phyloP scores from a whole-genome alignment of 2,888 invertebrate species.

The Andrena bucephala region DNA sequence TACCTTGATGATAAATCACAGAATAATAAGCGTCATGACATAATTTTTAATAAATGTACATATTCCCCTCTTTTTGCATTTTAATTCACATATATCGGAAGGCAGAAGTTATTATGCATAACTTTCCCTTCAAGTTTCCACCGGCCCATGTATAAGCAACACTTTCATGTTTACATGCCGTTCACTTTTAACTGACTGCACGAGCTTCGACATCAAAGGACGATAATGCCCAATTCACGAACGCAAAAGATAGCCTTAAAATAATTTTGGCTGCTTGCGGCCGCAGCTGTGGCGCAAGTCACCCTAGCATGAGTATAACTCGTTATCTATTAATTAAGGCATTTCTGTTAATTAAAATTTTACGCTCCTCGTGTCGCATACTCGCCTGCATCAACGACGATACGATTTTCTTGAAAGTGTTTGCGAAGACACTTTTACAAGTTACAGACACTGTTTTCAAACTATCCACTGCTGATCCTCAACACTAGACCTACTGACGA shows the following conservation, averaged over 20 bases:
- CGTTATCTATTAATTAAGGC: slow-evolving; percentile 75
- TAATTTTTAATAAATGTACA: background rate
- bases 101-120: background rate
- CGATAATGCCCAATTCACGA: slow-evolving; percentile 5
- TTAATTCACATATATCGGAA: background rate
- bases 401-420: slow-evolving; percentile 55
- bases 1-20: no score
- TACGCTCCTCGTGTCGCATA: slow-evolving; percentile 65
- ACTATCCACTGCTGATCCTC: slow-evolving; percentile 25
- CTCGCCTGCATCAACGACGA: slow-evolving; percentile 30
- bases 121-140: background rate
- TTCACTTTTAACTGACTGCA: slow-evolving; percentile 33
- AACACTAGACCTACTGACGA: background rate
- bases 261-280: slow-evolving; percentile 47
- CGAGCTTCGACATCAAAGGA: slow-evolving; percentile 27
- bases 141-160: slow-evolving; percentile 8
- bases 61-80: background rate
- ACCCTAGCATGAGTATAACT: slow-evolving; percentile 56
- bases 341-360: slow-evolving; percentile 78
- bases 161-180: slow-evolving; percentile 8
- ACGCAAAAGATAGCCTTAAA: slow-evolving; percentile 38
- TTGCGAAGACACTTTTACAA: slow-evolving; percentile 38
- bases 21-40: no score
- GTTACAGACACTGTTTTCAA: slow-evolving; percentile 48
- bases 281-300: slow-evolving; percentile 44